phyloP scores from a whole-genome alignment of 92 coral and sea anemone genomes.

The Phenganax subtilis region DNA sequence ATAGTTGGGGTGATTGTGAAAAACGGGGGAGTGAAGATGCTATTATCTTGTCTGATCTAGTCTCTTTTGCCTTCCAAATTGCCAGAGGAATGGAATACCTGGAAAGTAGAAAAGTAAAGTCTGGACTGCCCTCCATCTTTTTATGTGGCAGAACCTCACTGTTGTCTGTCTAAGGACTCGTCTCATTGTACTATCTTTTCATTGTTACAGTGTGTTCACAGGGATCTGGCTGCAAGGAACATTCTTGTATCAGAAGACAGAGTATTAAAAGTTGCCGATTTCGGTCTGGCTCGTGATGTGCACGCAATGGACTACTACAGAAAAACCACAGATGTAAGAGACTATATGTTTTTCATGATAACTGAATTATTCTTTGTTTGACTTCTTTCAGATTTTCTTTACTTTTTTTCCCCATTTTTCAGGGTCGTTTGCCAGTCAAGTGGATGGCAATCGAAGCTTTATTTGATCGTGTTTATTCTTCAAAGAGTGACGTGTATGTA shows the following conservation, averaged over 20 bases:
- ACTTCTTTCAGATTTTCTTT: not conserved
- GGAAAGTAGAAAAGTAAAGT: constrained; percentile 71
- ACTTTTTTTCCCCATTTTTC: not conserved
- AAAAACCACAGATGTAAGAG: constrained; percentile 95
- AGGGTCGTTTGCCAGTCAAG: constrained; percentile 42
- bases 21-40: constrained; percentile 14
- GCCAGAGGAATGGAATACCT: constrained; percentile 94
- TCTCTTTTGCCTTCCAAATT: constrained; percentile 84
- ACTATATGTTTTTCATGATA: not conserved
- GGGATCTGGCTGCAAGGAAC: constrained; percentile 94
- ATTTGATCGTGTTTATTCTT: constrained; percentile 39
- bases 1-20: constrained; percentile 18
- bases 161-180: not conserved
- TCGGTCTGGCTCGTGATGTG: constrained; percentile 89
- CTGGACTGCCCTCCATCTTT: no score
- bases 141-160: no score
- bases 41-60: constrained; percentile 61
- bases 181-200: not conserved
- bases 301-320: constrained; percentile 94
- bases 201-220: constrained; percentile 75
- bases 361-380: not conserved
- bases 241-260: constrained; percentile 75
- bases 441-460: constrained; percentile 42
- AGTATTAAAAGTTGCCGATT: constrained; percentile 88
- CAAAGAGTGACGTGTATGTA: constrained; percentile 40